These are phyloP conservation scores for Spongia lamella DNA, from an alignment of 37 sponge, comb jelly and placozoan species.

Conservation along the genomic window DNA sequence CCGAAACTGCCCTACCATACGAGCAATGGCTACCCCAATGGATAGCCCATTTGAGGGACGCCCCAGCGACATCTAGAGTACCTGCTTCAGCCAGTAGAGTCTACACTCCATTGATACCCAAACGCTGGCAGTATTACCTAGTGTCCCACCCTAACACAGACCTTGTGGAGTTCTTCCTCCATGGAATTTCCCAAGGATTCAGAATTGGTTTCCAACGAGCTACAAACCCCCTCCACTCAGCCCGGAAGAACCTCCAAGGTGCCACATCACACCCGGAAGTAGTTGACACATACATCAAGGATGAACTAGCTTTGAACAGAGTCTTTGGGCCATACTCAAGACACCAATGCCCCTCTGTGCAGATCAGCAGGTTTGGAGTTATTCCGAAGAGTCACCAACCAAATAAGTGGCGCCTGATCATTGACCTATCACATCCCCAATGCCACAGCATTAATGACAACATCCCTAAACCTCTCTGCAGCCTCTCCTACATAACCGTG, in stretches of 20 bases:
- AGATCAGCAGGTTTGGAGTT: too few relatives aligned
- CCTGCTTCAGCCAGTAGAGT: not conserved
- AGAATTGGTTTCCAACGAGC: too few relatives aligned
- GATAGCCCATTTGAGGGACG: too few relatives aligned
- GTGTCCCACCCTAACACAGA: conserved; percentile 8
- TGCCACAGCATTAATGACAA: too few relatives aligned
- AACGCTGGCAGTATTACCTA: not conserved
- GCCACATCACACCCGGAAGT: conserved; percentile 5
- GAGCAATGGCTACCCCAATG: too few relatives aligned
- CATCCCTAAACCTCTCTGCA: too few relatives aligned
- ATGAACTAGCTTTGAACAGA: not conserved
- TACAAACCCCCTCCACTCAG: conserved; percentile 24
- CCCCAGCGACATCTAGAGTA: not conserved
- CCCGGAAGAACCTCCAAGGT: conserved; percentile 6
- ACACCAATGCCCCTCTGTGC: not conserved
- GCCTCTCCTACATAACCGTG: too few relatives aligned
- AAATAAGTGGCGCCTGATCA: too few relatives aligned
- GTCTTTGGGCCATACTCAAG: not conserved
- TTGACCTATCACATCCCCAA: conserved; percentile 20
- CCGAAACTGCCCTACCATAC: not conserved
- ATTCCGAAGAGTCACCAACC: too few relatives aligned
- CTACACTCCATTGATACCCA: not conserved
- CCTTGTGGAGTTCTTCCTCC: conserved; percentile 5
- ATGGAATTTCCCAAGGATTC: not conserved
- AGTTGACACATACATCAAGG: not conserved